A percentile compares a stretch with the other conserved stretches of the same genome.
phyloP scores from a whole-genome alignment of 92 coral and sea anemone species.

The Blastomussa wellsi region DNA sequence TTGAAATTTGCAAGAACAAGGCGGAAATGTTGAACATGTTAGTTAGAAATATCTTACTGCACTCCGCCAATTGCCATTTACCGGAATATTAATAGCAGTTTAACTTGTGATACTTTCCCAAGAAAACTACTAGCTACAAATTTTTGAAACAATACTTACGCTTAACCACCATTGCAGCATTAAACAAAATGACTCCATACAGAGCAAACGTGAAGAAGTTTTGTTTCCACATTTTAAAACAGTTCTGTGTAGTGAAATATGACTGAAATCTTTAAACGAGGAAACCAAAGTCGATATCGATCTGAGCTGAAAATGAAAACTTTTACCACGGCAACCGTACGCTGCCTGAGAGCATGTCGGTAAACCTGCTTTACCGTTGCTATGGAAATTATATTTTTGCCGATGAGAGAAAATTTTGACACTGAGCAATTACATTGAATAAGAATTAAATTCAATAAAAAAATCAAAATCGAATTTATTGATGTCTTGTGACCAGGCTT shows the following conservation, averaged over 20 bases:
- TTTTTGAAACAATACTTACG: slow-evolving; percentile 7
- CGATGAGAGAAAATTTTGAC: not conserved
- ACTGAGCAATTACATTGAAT: not conserved
- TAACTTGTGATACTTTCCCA: not conserved
- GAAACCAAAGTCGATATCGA: not conserved
- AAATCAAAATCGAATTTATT: not conserved
- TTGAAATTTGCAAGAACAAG: not conserved
- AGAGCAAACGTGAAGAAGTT: not conserved
- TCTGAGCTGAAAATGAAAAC: not conserved
- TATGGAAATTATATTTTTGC: not conserved
- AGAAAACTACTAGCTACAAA: not conserved
- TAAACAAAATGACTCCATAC: slow-evolving; percentile 34
- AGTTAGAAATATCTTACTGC: not conserved
- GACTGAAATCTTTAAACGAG: not conserved
- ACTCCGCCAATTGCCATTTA: not conserved
- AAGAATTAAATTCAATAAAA: not conserved
- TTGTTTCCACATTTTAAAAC: slow-evolving; percentile 25
- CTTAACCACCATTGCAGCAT: slow-evolving; percentile 14
- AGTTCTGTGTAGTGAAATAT: too few relatives aligned
- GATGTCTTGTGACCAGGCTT: not conserved
- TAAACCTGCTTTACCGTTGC: not conserved
- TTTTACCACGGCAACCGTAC: not conserved
- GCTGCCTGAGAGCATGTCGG: not conserved
- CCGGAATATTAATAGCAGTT: not conserved
- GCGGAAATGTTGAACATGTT: not conserved